Conservation (phyloP, 2,797 vertebrate species). For the Austrolebias charrua region DNA sequence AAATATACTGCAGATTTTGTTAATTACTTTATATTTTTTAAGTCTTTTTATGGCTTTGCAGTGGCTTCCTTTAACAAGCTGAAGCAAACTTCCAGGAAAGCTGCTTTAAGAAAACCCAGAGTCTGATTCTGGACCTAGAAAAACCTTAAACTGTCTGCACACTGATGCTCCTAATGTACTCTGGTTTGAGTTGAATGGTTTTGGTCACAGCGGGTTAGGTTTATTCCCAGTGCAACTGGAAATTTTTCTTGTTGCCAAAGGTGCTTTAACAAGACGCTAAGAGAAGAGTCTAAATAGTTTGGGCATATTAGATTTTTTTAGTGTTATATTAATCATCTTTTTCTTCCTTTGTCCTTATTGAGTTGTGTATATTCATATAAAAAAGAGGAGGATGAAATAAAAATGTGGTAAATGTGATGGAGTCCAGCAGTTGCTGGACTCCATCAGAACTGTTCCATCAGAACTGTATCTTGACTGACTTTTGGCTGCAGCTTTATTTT, state of each 20-base stretch:
- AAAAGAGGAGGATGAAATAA: neutral
- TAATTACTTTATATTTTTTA: too few species aligned
- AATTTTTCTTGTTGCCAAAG: neutral
- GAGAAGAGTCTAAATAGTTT: neutral
- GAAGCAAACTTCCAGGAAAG: neutral
- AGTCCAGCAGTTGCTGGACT: too few species aligned
- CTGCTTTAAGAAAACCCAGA: neutral
- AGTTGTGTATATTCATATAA: neutral
- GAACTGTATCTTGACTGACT: neutral
- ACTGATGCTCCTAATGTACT: neutral
- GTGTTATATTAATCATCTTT: neutral
- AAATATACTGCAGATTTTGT: too few species aligned
- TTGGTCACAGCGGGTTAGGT: neutral
- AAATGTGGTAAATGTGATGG: neutral
- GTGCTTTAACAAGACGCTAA: neutral
- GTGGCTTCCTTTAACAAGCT: too few species aligned
- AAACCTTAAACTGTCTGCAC: neutral
- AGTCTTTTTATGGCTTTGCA: too few species aligned
- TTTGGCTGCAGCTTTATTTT: slow-evolving; percentile 2
- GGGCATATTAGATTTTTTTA: neutral
- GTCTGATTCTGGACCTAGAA: neutral
- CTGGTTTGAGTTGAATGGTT: neutral
- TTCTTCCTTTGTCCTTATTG: neutral
- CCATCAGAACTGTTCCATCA: slow-evolving; percentile 14
- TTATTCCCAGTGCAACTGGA: neutral